Conservation (phyloP, 2,113 vertebrate species). For the Barnardius zonarius region DNA sequence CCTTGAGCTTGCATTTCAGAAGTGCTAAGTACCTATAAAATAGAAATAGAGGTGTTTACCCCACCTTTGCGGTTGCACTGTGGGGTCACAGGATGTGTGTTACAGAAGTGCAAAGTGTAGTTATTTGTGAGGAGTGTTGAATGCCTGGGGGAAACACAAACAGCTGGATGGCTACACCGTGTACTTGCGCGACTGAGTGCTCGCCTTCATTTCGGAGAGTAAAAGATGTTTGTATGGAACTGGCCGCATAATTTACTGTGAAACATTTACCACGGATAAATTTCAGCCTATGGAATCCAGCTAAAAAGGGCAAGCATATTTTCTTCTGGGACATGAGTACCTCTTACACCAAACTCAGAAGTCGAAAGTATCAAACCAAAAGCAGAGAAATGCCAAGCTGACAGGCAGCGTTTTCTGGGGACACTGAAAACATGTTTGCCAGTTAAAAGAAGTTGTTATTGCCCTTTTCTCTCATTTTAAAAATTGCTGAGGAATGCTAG, state of each 20-base stretch:
- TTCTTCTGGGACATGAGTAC: background rate
- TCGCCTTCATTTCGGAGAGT: background rate
- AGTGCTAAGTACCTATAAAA: background rate
- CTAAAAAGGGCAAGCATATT: background rate
- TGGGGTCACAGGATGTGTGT: background rate
- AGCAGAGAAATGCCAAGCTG: background rate
- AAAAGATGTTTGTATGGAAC: background rate
- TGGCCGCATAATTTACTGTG: background rate
- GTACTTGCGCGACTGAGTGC: background rate
- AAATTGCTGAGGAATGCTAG: background rate
- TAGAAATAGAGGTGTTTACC: background rate
- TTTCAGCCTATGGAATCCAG: background rate
- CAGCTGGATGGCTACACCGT: background rate
- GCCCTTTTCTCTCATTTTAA: background rate
- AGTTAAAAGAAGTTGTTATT: background rate
- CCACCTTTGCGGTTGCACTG: background rate
- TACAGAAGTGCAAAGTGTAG: background rate
- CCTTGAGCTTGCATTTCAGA: background rate
- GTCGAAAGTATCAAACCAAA: background rate
- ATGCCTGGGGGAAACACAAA: background rate
- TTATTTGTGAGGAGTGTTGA: background rate
- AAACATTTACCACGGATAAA: background rate
- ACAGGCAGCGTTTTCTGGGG: background rate
- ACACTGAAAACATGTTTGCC: background rate
- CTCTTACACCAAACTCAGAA: background rate